Conservation (phyloP, 2,888 invertebrate species). For the Scaptomyza cyrtandrae region DNA sequence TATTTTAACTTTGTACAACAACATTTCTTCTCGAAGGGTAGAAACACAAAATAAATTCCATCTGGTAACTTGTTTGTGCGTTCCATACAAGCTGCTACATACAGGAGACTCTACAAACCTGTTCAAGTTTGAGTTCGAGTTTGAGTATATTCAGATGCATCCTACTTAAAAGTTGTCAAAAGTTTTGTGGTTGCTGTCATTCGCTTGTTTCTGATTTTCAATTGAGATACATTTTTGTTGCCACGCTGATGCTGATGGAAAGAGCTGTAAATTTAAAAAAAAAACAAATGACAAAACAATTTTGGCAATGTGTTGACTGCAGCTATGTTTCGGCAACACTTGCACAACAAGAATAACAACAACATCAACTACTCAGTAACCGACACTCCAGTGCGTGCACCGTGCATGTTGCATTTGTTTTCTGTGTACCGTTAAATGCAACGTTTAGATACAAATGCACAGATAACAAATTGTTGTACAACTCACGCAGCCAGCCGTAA, state of each 20-base stretch:
- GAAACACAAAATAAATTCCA: neutral
- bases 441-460: conserved; percentile 74
- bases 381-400: conserved; percentile 58
- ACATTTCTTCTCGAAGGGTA: neutral
- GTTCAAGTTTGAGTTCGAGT: neutral
- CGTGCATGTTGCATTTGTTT: conserved; percentile 35
- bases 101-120: conserved; percentile 12
- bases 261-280: conserved; percentile 36
- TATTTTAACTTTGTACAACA: neutral
- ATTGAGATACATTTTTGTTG: conserved; percentile 43
- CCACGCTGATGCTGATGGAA: conserved; percentile 2
- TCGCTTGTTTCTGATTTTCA: conserved; percentile 43
- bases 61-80: conserved; percentile 40
- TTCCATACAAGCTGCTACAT: conserved; percentile 20
- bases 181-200: conserved; percentile 34
- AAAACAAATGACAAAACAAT: conserved; percentile 38
- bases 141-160: conserved; percentile 24
- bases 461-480: conserved; percentile 77
- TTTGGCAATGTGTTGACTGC: conserved; percentile 68
- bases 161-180: conserved; percentile 42
- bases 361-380: conserved; percentile 13
- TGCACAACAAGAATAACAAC: conserved; percentile 49
- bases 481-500: conserved; percentile 46
- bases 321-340: conserved; percentile 74
- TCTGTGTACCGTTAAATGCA: conserved; percentile 75